Percentiles rank a stretch among this genome's conserved stretches.
Evolutionary conservation across 1,140 invertebrate genomes (phyloP).

Genomic region (Stegodyphus dumicola): DNA sequence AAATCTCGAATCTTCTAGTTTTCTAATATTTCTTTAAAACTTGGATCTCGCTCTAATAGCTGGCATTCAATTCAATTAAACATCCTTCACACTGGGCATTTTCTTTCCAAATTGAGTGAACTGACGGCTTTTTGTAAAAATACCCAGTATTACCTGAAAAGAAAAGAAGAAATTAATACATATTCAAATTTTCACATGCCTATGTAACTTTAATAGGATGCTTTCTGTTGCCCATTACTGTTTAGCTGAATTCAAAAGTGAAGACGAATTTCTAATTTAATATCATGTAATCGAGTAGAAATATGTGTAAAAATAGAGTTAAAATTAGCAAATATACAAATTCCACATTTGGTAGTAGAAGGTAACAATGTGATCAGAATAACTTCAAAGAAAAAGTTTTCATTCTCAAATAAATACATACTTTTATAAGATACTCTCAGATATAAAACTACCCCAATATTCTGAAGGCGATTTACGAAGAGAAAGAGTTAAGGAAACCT

Average conservation of each 20-base stretch:
- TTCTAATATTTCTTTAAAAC: constrained; percentile 58
- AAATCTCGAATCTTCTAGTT: constrained; percentile 25
- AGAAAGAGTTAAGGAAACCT: no score
- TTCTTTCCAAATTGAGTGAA: constrained; percentile 44
- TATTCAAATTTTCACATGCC: neutral
- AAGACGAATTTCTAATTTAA: no score
- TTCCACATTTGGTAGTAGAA: no score
- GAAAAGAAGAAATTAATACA: neutral
- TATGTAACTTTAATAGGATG: no score
- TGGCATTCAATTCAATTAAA: constrained; percentile 38
- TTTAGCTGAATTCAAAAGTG: no score
- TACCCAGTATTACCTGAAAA: constrained; percentile 48
- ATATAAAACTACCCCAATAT: no score
- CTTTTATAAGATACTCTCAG: neutral
- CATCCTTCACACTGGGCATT: constrained; percentile 11
- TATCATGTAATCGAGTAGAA: no score
- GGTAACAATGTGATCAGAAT: no score
- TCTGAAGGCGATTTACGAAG: no score
- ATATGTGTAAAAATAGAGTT: no score
- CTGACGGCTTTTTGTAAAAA: constrained; percentile 52
- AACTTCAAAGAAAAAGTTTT: neutral
- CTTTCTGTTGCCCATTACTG: no score
- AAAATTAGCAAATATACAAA: no score
- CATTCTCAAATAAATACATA: constrained; percentile 3
- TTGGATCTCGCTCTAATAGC: constrained; percentile 48